phyloP scores from a whole-genome alignment of 2,113 vertebrate species.

The Thunnus maccoyii region DNA sequence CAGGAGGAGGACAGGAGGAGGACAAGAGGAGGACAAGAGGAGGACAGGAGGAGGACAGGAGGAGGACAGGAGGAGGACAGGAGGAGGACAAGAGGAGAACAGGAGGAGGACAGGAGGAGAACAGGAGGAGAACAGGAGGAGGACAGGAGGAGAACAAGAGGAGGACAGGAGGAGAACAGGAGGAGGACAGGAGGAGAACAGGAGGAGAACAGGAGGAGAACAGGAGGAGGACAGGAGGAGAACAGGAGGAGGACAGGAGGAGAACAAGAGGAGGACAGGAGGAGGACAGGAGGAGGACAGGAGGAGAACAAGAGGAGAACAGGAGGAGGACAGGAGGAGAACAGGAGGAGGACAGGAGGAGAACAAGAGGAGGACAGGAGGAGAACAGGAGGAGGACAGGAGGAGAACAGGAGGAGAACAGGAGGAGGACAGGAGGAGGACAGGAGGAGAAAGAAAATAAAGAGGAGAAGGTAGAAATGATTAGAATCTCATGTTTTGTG shows the following conservation, averaged over 20 bases:
- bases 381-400: too few relatives aligned
- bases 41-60: too few relatives aligned
- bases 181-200: too few relatives aligned
- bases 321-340: slow-evolving; percentile 12
- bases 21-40: slow-evolving; percentile 7
- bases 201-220: not conserved
- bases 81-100: too few relatives aligned
- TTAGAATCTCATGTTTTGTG: too few relatives aligned
- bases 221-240: slow-evolving; percentile 10
- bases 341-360: too few relatives aligned
- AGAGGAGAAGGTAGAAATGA: too few relatives aligned
- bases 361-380: not conserved
- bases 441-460: too few relatives aligned
- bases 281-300: too few relatives aligned
- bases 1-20: not conserved
- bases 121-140: slow-evolving; percentile 11
- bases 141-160: too few relatives aligned
- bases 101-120: not conserved
- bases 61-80: not conserved
- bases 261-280: not conserved
- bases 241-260: too few relatives aligned
- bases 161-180: not conserved
- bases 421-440: not conserved
- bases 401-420: not conserved
- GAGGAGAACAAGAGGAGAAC: not conserved